phyloP scores from a whole-genome alignment of 64 coral and sea anemone genomes.

The Dendrophyllia cribrosa region DNA sequence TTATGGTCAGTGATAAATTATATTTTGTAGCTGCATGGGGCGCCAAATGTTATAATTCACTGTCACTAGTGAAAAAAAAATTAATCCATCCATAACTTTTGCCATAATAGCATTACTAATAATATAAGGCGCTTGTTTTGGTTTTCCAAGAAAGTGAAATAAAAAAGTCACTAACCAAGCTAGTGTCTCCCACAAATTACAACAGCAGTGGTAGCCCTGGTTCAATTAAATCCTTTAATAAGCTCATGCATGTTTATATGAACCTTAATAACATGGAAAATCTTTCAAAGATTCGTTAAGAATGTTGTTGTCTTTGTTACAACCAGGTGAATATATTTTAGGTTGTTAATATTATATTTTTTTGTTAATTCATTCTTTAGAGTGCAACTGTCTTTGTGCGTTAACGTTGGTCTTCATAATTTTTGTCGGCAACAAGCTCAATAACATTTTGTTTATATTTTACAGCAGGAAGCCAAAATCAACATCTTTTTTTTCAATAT shows the following conservation, averaged over 20 bases:
- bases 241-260: neutral
- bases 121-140: neutral
- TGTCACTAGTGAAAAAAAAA: neutral
- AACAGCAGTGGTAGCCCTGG: neutral
- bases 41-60: neutral
- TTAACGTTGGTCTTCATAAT: neutral
- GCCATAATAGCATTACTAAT: neutral
- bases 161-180: neutral
- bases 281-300: neutral
- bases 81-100: neutral
- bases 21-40: neutral
- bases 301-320: neutral
- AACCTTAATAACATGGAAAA: neutral
- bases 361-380: neutral
- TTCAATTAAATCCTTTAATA: neutral
- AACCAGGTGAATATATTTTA: neutral
- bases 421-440: neutral
- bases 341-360: neutral
- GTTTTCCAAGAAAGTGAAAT: neutral
- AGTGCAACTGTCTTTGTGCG: neutral
- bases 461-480: neutral
- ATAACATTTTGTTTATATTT: neutral
- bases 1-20: neutral
- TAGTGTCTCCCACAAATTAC: slow-evolving; percentile 1
- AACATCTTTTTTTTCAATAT: neutral